Base-by-base conservation (phyloP, 2,797 vertebrate species). In the Brachymystax lenok region DNA sequence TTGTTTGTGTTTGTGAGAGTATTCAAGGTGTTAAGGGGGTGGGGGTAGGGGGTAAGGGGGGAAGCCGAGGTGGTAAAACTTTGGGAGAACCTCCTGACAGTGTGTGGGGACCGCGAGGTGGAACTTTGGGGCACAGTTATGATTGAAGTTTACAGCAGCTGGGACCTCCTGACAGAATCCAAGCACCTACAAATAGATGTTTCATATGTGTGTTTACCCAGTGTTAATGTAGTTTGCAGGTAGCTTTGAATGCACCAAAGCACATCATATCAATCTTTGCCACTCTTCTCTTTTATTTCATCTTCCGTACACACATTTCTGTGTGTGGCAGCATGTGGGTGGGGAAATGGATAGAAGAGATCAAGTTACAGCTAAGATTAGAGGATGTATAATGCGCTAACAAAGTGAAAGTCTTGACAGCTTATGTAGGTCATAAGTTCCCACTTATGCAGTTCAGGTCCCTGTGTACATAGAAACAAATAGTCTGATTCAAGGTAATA, bases 41-140 rank as follows among this genome's bases (percentile, higher is more conserved):
- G 50, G 59, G 71, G 76, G 66, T 73, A 76, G 79, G 14, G 52
- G 85, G 86, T 88, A 50, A 35, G 71, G 77, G 87, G 74, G 46
- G 76, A 74, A 76, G 59, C 52, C 74, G 87, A 91, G 92, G 93
- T 91, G 92, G 83, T 88, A 87, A 92, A 91, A 93, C 92, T 94
- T 95, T 90, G 88, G 90, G 91, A 92, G 90, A 90, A 88, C 84
- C 84, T 90, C 81, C 91, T 94, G 93, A 94, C 93, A 93, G 91
- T 83, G 87, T 73, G 59, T 77, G 54, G 88, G 89, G 88, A 92
- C 86, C 76, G 78, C 77, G 83, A 74, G 79, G 77, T n/a, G 81
- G 89, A 83, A 87, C 89, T 89, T 89, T 80, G 87, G 86, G 88
- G 90, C 88, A 79, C 87, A 84, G 90, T 90, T 92, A 83, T 90